Conservation (phyloP, 2,797 vertebrate genomes). For the Ctenopoma multispine region DNA sequence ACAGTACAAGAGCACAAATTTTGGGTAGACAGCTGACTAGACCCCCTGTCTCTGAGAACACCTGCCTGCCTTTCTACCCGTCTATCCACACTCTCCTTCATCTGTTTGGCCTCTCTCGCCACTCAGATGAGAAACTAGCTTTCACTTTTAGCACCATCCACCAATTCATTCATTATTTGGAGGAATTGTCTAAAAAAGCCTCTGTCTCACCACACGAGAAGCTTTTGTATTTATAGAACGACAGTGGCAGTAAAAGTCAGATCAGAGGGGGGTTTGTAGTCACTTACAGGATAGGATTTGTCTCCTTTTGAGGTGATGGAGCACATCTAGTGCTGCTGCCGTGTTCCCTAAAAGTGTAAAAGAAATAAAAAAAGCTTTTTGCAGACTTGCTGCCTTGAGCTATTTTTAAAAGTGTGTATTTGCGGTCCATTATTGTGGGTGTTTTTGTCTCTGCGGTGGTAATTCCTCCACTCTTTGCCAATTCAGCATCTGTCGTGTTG, state of each 20-base stretch:
- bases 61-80: background rate
- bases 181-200: conserved; percentile 26
- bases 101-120: background rate
- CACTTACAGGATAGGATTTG: conserved; percentile 17
- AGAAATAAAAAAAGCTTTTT: conserved; percentile 28
- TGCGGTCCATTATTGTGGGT: background rate
- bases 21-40: too few relatives aligned
- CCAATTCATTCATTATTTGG: conserved; percentile 60
- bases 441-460: conserved; percentile 3
- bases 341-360: conserved; percentile 5
- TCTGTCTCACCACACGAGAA: conserved; percentile 24
- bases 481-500: conserved; percentile 2
- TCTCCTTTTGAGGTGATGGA: conserved; percentile 33
- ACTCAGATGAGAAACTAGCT: conserved; percentile 18
- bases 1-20: background rate
- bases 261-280: conserved; percentile 39
- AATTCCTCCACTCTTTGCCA: conserved; percentile 1
- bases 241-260: conserved; percentile 36
- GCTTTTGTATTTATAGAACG: conserved; percentile 62
- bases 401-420: conserved; percentile 9
- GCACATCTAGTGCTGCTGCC: conserved; percentile 26
- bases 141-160: conserved; percentile 45
- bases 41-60: background rate
- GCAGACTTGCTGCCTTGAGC: background rate
- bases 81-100: background rate